These are phyloP conservation scores for Hololepta plana DNA, from an alignment of 2,888 invertebrate genomes.

Conservation along the genomic window DNA sequence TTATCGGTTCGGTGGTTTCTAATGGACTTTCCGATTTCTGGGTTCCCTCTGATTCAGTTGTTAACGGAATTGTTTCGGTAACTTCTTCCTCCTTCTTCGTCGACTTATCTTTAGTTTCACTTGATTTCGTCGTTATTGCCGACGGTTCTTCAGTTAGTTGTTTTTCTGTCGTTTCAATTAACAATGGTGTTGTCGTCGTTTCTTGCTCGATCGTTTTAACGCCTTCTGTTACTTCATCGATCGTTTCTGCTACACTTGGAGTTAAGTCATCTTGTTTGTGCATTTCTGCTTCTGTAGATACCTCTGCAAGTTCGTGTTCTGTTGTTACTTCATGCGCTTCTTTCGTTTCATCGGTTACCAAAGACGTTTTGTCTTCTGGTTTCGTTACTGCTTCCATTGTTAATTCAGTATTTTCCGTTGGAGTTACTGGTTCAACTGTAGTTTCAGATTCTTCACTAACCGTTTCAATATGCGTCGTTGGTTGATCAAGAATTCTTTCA, in stretches of 20 bases:
- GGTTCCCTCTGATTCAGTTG: conserved; percentile 2
- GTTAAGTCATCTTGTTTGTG: too few relatives aligned
- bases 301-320: conserved; percentile 5
- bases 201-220: conserved; percentile 3
- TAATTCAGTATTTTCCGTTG: too few relatives aligned
- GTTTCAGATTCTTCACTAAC: too few relatives aligned
- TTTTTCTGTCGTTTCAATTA: conserved; percentile 1
- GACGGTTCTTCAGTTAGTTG: conserved; percentile 2
- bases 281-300: conserved; percentile 4
- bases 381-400: too few relatives aligned
- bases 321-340: too few relatives aligned
- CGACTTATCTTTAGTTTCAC: conserved; percentile 3
- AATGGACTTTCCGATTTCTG: not conserved
- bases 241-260: conserved; percentile 1
- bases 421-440: too few relatives aligned
- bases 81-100: conserved; percentile 1
- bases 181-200: not conserved
- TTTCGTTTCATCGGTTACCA: too few relatives aligned
- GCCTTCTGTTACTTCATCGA: not conserved
- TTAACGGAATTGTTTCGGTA: not conserved
- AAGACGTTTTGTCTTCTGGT: too few relatives aligned
- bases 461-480: too few relatives aligned
- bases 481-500: too few relatives aligned
- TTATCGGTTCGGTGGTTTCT: not conserved
- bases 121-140: conserved; percentile 1